These are phyloP conservation scores for Channa striata DNA, from an alignment of 2,797 vertebrate genomes.

Conservation along the genomic window DNA sequence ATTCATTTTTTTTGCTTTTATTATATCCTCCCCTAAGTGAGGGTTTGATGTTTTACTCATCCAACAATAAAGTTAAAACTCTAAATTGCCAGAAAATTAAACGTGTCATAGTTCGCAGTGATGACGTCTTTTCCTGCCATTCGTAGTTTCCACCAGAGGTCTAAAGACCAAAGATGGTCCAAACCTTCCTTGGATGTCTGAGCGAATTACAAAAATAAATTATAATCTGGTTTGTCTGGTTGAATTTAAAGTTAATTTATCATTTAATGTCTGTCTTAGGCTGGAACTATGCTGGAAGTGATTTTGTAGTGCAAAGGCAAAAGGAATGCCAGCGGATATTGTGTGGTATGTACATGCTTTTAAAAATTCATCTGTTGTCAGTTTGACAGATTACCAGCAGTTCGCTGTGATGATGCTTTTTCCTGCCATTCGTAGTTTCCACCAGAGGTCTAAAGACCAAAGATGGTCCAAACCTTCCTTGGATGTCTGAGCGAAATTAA, in stretches of 20 bases:
- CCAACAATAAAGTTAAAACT: not conserved
- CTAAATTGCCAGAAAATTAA: no score
- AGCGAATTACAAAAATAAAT: slow-evolving; percentile 78
- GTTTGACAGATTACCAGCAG: no score
- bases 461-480: slow-evolving; percentile 70
- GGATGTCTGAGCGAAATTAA: no score
- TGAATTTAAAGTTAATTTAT: no score
- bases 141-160: slow-evolving; percentile 95
- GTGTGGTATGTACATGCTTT: not conserved
- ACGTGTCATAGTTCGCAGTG: slow-evolving; percentile 64
- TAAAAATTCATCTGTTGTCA: not conserved
- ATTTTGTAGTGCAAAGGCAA: no score
- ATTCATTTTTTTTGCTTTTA: no score
- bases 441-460: slow-evolving; percentile 86
- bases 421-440: slow-evolving; percentile 94
- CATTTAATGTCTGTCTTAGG: slow-evolving; percentile 7
- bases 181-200: slow-evolving; percentile 89
- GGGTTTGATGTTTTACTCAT: no score
- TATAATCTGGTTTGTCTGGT: no score
- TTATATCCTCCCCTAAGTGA: no score
- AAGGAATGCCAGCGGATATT: no score
- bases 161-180: slow-evolving; percentile 81
- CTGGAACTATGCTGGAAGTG: no score
- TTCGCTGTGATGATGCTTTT: slow-evolving; percentile 77
- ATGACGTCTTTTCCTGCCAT: slow-evolving; percentile 86